Percentiles rank a stretch among this genome's conserved stretches.
Conservation (phyloP, 2,888 invertebrate genomes). For the Hypselothyrea guttata region DNA sequence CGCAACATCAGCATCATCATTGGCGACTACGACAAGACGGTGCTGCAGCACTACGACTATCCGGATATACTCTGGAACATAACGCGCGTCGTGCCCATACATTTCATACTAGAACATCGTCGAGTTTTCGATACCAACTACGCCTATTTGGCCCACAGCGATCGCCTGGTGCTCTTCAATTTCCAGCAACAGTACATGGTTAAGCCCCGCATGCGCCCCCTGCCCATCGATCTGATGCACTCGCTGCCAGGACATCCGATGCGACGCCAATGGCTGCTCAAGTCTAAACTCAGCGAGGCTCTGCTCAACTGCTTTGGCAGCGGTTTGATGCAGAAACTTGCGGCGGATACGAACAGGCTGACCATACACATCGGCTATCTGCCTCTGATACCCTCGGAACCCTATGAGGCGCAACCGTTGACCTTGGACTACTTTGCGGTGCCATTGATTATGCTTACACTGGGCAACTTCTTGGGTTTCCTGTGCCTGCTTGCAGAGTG, state of each 20-base stretch:
- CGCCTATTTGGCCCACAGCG: slow-evolving; percentile 45
- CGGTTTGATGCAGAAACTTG: slow-evolving; percentile 54
- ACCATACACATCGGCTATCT: slow-evolving; percentile 47
- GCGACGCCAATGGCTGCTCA: slow-evolving; percentile 51
- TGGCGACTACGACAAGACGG: slow-evolving; percentile 47
- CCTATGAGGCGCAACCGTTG: slow-evolving; percentile 29
- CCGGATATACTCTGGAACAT: slow-evolving; percentile 52
- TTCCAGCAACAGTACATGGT: slow-evolving; percentile 51
- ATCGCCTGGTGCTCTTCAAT: slow-evolving; percentile 44
- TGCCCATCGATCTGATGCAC: slow-evolving; percentile 51
- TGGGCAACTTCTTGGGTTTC: slow-evolving; percentile 17
- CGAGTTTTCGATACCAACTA: slow-evolving; percentile 46
- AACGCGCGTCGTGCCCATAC: slow-evolving; percentile 37
- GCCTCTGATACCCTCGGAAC: slow-evolving; percentile 37
- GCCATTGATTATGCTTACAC: slow-evolving; percentile 23
- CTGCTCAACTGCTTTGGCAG: slow-evolving; percentile 53
- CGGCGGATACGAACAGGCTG: slow-evolving; percentile 38
- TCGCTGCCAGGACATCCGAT: slow-evolving; percentile 56
- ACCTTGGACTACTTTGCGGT: slow-evolving; percentile 50
- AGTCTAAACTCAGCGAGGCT: slow-evolving; percentile 54
- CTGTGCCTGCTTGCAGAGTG: slow-evolving; percentile 33
- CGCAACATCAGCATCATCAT: slow-evolving; percentile 47
- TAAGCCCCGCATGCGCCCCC: slow-evolving; percentile 46
- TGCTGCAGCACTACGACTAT: slow-evolving; percentile 30
- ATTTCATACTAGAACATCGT: slow-evolving; percentile 46